phyloP scores from a whole-genome alignment of 2,888 invertebrate genomes.

The Chaetogeoica ovagalla region DNA sequence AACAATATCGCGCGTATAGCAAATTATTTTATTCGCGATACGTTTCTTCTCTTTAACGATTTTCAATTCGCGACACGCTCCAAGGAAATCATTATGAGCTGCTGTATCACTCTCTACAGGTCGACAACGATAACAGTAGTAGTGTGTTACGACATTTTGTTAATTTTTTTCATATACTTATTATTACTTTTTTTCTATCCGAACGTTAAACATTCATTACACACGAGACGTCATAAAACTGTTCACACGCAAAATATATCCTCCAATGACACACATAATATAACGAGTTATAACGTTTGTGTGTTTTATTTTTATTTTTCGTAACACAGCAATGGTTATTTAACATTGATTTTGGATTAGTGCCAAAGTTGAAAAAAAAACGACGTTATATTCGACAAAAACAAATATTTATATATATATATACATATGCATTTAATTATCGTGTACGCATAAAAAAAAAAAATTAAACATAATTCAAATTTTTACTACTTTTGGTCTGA shows the following conservation, averaged over 20 bases:
- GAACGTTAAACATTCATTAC: not conserved
- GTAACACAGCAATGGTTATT: not conserved
- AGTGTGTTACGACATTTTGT: too few species aligned
- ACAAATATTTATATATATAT: not conserved
- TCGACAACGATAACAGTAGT: too few species aligned
- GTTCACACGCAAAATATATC: conserved; percentile 27
- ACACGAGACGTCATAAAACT: not conserved
- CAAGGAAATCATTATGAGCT: conserved; percentile 8
- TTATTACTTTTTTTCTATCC: not conserved
- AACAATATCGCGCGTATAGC: conserved; percentile 20
- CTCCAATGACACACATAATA: not conserved
- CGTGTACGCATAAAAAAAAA: not conserved
- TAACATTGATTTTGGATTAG: conserved; percentile 5
- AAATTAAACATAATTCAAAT: not conserved
- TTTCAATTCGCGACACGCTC: not conserved
- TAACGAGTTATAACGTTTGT: not conserved
- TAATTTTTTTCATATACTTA: not conserved
- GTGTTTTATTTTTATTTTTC: not conserved
- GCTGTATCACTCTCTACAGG: too few species aligned
- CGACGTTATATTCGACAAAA: not conserved
- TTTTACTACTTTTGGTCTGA: not conserved
- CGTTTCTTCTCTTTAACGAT: not conserved
- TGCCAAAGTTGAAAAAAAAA: not conserved
- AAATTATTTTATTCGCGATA: conserved; percentile 10
- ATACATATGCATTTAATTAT: conserved; percentile 5